Evolutionary conservation across 2,797 vertebrate species (phyloP), one percentile per base, ranked within the genome.

Genomic region (Ptychobarbus kaznakovi): DNA sequence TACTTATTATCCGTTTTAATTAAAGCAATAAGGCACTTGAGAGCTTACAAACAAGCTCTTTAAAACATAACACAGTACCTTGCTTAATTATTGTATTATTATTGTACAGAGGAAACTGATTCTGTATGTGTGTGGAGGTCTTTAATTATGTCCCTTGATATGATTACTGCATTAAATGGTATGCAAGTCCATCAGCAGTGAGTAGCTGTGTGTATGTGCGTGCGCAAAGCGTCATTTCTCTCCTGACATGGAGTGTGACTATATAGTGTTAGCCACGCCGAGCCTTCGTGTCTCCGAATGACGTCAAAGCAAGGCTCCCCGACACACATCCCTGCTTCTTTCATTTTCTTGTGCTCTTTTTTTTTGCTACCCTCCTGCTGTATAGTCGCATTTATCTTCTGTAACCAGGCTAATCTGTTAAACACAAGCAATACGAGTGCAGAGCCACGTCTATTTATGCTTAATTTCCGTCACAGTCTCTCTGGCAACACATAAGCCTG

Each of bases 291-390:
- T 44, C 69, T 86, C 84, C 6, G 63, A 72, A 56, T 90, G 89
- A 89, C 87, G 85, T 90, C 85, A 87, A 79, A 86, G 72, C 56
- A 79, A 83, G 86, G 63, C 82, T 86, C 84, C 86, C 84, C 65
- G 65, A 80, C 88, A 82, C 87, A 86, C 68, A 86, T 84, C 49
- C 40, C 51, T 20, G 13, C 40, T 63, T 70, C 56, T 56, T 75
- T 75, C 65, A 22, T 53, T 42, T 32, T 61, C 35, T 53, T 22
- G 18, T 38, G 10, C 22, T 11, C 56, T 2, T 25, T 56, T 18
- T 18, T 49, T 69, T 38, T 68, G n/a, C 51, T 15, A 4, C 13
- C 80, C 63, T 69, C 61, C 28, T 80, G 61, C 42, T 49, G 25
- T 49, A 22, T 66, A 80, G 61, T 65, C 18, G 42, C 40, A 66